These are phyloP conservation scores for Heliconius congener DNA, from an alignment of 1,140 invertebrate species.

Conservation along the genomic window DNA sequence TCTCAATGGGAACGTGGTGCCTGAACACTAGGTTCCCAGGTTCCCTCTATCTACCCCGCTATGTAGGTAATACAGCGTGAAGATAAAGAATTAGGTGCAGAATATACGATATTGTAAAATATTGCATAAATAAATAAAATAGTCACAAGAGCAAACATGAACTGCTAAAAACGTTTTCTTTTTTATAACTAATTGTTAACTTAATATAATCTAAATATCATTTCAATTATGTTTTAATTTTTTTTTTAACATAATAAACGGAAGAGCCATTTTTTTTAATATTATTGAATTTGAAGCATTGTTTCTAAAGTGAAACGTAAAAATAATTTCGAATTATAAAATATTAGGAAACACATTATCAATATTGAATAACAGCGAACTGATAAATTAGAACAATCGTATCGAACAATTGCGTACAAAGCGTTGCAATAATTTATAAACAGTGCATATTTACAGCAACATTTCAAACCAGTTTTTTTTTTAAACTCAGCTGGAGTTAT, in stretches of 20 bases:
- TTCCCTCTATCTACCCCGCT: too few species aligned
- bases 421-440: slow-evolving; percentile 71
- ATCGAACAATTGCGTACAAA: slow-evolving; percentile 57
- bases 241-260: too few species aligned
- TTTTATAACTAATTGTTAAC: too few species aligned
- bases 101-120: not conserved
- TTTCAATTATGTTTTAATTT: not conserved
- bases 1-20: too few species aligned
- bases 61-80: too few species aligned
- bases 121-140: not conserved
- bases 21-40: too few species aligned
- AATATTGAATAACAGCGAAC: slow-evolving; percentile 45
- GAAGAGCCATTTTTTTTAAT: not conserved
- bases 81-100: too few species aligned
- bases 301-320: not conserved
- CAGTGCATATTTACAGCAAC: slow-evolving; percentile 59
- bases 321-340: not conserved
- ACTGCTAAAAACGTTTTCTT: too few species aligned
- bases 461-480: slow-evolving; percentile 50
- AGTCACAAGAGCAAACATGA: not conserved
- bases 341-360: slow-evolving; percentile 36
- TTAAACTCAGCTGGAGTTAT: not conserved
- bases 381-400: slow-evolving; percentile 66
- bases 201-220: not conserved
- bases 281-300: not conserved